Evolutionary conservation across 2,797 vertebrate species (phyloP), one percentile per base, ranked within the genome.

Genomic region (Allochrocebus solatus): DNA sequence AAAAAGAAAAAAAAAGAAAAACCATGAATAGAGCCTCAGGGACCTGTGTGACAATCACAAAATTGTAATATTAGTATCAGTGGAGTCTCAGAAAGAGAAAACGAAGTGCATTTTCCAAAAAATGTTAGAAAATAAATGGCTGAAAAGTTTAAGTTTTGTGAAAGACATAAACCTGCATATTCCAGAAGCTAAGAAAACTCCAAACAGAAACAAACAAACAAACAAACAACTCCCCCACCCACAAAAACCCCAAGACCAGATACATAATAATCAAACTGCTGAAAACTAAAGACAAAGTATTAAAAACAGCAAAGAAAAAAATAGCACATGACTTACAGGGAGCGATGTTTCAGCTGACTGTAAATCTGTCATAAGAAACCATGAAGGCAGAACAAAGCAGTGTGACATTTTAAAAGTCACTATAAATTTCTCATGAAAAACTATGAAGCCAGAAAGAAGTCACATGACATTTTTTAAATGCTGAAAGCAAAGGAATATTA

Each of bases 161-260:
- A 85, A 94, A 93, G 72, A 88, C 24, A 46, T 61, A 90, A 93
- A 50, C 64, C 19, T 95, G 76, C 46, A 93, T 36, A 95, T 88
- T 83, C 48, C 80, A 91, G 72, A 91, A 96, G 19, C 28, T 79
- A 11, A 33, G 48, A 10, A 8, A 43, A 61, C 6, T 85, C 39
- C 82, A 87, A 87, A 80, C 6, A 33, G 22, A 39, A 22, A 19
- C 17, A 30, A 21, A 53, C 12, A 33, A 80, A 21, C 26, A 57
- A 28, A 57, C 16, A 81, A 76, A 8, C 4, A 75, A 79, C 21
- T 36, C 14, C 1, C 1, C 36, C 36, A n/a, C 43, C 82, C 48
- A 92, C 61, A 67, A n/a, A 67, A 91, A 91, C 55, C 61, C 36
- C 26, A 57, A 81, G 50, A 33, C 46, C 50, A 81, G 76, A 53